These are phyloP conservation scores for Altica lythri DNA, from an alignment of 2,888 invertebrate species.

Conservation along the genomic window DNA sequence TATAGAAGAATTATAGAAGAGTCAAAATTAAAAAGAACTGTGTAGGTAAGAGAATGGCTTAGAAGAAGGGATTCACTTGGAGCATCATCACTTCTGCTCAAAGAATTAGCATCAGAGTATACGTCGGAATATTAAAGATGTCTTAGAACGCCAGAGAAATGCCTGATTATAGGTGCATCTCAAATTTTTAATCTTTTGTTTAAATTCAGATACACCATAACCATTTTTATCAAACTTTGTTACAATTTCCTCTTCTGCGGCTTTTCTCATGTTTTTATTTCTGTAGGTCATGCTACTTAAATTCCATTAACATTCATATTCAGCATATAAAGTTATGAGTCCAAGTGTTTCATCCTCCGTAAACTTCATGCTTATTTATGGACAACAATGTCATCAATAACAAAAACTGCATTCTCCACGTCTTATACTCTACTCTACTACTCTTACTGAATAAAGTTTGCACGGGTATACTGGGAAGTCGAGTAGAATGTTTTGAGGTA, in stretches of 20 bases:
- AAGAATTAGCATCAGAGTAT: not conserved
- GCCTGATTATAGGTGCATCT: not conserved
- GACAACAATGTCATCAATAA: no score
- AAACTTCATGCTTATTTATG: not conserved
- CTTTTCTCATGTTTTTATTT: slow-evolving; percentile 1
- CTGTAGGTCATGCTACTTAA: not conserved
- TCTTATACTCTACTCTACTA: no score
- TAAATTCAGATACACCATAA: not conserved
- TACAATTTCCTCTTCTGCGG: not conserved
- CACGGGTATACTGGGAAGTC: no score
- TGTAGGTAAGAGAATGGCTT: not conserved
- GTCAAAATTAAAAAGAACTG: not conserved
- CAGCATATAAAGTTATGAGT: not conserved
- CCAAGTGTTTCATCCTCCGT: not conserved
- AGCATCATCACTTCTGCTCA: not conserved
- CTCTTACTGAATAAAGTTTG: no score
- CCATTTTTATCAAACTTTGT: not conserved
- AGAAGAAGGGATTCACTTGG: slow-evolving; percentile 1
- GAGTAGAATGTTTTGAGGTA: no score
- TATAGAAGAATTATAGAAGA: no score
- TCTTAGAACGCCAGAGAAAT: no score
- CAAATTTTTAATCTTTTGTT: slow-evolving; percentile 3
- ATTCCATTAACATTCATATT: not conserved
- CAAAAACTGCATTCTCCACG: no score
- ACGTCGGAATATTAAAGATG: not conserved